A percentile compares a stretch with the other conserved stretches of the same genome.
Conservation (phyloP, 2,888 invertebrate genomes). For the Philereme transversata region DNA sequence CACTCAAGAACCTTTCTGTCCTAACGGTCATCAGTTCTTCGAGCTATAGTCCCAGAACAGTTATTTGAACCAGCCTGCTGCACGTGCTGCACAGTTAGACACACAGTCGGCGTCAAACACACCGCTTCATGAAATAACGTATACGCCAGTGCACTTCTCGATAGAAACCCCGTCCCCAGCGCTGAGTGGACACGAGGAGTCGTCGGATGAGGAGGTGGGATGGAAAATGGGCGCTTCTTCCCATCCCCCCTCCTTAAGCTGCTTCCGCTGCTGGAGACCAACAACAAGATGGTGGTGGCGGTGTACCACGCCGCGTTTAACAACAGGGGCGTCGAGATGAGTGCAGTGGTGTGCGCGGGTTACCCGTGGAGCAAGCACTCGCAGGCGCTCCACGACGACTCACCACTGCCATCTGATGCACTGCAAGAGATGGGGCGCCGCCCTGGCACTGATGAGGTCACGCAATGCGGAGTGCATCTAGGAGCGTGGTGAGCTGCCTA, state of each 20-base stretch:
- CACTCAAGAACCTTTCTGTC: no score
- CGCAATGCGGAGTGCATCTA: constrained; percentile 74
- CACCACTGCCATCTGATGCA: constrained; percentile 65
- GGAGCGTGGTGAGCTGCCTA: constrained; percentile 78
- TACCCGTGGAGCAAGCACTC: constrained; percentile 55
- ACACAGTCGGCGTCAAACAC: no score
- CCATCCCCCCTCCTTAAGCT: constrained; percentile 87
- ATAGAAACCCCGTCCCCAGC: no score
- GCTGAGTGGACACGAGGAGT: no score
- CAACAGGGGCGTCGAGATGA: constrained; percentile 76
- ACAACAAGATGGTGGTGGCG: constrained; percentile 91
- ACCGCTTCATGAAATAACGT: no score
- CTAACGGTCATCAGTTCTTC: no score
- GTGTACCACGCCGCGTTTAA: constrained; percentile 77
- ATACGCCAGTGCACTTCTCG: no score
- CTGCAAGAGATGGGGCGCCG: constrained; percentile 71
- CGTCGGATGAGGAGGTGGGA: no score
- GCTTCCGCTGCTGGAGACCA: constrained; percentile 93
- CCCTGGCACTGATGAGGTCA: constrained; percentile 68
- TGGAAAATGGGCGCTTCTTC: no score
- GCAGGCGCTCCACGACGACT: constrained; percentile 65
- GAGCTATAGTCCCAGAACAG: no score
- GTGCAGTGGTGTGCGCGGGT: constrained; percentile 58
- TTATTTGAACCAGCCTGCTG: no score
- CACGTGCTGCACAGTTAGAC: no score